Conservation (phyloP, 2,797 vertebrate species). For the Chelonia mydas region DNA sequence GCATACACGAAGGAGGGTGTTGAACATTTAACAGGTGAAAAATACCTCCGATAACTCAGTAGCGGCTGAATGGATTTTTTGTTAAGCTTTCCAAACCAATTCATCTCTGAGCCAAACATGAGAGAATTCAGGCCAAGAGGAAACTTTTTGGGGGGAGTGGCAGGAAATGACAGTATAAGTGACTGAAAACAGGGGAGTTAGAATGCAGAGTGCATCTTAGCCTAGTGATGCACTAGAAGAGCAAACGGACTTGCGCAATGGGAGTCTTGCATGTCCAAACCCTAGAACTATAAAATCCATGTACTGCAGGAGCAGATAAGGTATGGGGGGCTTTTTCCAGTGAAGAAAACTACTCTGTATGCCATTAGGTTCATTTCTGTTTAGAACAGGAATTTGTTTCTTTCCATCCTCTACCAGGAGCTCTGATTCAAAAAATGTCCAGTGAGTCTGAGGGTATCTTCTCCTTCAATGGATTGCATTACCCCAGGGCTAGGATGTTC, state of each 20-base stretch:
- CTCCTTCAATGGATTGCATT: fast-evolving
- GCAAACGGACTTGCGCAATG: neutral
- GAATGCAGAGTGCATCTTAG: neutral
- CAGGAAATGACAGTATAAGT: neutral
- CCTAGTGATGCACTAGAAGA: neutral
- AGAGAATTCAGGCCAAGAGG: neutral
- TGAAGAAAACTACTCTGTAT: neutral
- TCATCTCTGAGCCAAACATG: neutral
- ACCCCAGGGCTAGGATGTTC: fast-evolving
- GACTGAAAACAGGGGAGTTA: neutral
- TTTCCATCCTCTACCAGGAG: neutral
- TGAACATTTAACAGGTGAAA: neutral
- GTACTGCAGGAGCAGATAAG: neutral
- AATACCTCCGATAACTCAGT: neutral
- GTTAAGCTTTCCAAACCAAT: neutral
- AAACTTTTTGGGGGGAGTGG: neutral
- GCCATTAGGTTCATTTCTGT: neutral
- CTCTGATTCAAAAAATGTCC: neutral
- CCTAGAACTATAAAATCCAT: neutral
- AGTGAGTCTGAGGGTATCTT: neutral
- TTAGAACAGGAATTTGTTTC: neutral
- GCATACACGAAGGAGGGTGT: neutral
- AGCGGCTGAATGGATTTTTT: neutral
- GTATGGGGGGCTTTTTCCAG: neutral
- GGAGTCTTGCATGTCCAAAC: neutral